Conservation (phyloP, 2,888 invertebrate genomes). For the Unio pictorum region DNA sequence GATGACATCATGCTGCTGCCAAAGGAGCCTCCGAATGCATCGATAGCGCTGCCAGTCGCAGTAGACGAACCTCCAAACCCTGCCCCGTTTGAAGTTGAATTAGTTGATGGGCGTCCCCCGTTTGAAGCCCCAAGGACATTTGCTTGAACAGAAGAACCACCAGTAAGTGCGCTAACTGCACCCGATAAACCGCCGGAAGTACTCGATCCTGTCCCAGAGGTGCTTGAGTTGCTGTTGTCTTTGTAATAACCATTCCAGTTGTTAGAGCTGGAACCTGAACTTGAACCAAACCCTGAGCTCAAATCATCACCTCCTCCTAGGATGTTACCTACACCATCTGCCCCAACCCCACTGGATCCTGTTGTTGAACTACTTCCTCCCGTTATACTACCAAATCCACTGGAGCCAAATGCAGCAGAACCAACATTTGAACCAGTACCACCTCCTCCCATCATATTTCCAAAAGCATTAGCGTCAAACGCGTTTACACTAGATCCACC, state of each 20-base stretch:
- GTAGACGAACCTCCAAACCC: too few relatives aligned
- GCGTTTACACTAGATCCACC: not conserved
- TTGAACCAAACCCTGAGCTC: conserved; percentile 7
- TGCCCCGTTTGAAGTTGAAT: too few relatives aligned
- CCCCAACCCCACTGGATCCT: not conserved
- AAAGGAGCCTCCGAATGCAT: not conserved
- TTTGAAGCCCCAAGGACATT: too few relatives aligned
- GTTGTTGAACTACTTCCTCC: conserved; percentile 1
- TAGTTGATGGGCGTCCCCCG: too few relatives aligned
- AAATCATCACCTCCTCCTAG: not conserved
- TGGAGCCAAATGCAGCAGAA: not conserved
- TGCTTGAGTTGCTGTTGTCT: conserved; percentile 2
- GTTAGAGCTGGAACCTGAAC: not conserved
- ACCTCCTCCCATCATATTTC: conserved; percentile 5
- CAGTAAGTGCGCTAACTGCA: conserved; percentile 3
- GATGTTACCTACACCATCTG: conserved; percentile 1
- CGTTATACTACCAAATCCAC: not conserved
- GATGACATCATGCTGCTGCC: not conserved
- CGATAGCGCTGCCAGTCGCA: conserved; percentile 2
- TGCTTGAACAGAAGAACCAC: not conserved
- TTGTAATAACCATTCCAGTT: conserved; percentile 22
- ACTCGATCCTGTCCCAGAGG: conserved; percentile 12
- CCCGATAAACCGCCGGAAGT: conserved; percentile 10
- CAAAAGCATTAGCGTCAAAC: conserved; percentile 14
- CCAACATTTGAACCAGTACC: conserved; percentile 2